Base-by-base conservation (phyloP, 2,797 vertebrate species). In the Anguilla marmorata region DNA sequence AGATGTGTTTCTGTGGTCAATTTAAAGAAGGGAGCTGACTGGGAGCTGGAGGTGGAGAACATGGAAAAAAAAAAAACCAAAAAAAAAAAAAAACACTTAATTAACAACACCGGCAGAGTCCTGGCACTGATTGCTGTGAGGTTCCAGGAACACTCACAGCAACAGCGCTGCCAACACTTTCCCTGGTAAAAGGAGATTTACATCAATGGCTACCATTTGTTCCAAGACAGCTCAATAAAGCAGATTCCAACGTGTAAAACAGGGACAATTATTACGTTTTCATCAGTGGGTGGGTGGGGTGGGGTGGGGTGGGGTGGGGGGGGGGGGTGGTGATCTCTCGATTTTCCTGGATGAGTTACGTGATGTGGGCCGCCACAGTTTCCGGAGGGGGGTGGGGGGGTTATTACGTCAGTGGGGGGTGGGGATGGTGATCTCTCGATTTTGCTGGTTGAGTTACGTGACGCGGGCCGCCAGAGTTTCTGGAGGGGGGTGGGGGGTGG, bases 121-220 rank as follows among this genome's bases (percentile, higher is more conserved):
- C 83, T 85, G 52, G 83, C 50, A 54, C 30, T 45, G n/a, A 85
- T 37, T 16, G 52, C 9, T 52, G 54, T 0, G 58, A 58, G 54
- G 30, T 58, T 54, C 50, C 83, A 56, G 52, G 54, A 85, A 80
- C 41, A 24, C 76, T n/a, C 48, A 48, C 37, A 80, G 37, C 37
- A 37, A 37, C 76, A 50, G 41, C 6, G 76, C 76, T 80, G 76
- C 76, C 45, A 80, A 50, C 37, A 80, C 41, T 2, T 27, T 84
- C 83, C 33, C 16, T 37, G 54, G 30, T 84, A 84, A 85, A 60
- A 66, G 33, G 58, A 24, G 56, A 37, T 66, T 63, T 66, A 85
- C 56, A 85, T 85, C 84, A 85, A 63, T 8, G 58, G 56, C 2
- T 16, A 63, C 2, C 54, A 41, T 41, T 41, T 21, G 3, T 85